Conservation (phyloP, 2,797 vertebrate species). For the Pipistrellus pygmaeus region DNA sequence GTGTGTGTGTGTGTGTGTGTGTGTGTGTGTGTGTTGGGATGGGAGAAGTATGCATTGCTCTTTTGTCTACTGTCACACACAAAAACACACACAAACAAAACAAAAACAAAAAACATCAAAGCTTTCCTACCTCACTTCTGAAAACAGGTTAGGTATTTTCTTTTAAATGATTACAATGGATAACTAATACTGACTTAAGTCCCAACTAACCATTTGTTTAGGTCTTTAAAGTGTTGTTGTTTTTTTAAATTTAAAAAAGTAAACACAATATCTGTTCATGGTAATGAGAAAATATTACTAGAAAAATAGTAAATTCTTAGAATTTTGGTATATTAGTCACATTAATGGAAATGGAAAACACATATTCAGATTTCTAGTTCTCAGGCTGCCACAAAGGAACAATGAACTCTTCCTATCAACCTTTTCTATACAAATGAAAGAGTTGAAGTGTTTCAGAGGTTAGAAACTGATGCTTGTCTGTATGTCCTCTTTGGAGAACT, state of each 20-base stretch:
- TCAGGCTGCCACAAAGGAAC: neutral
- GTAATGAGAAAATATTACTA: neutral
- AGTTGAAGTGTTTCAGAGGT: neutral
- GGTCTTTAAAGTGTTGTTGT: neutral
- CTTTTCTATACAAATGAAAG: neutral
- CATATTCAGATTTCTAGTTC: neutral
- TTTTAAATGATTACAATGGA: neutral
- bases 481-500: neutral
- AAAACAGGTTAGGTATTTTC: slow-evolving; percentile 2
- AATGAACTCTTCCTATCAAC: neutral
- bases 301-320: slow-evolving; percentile 48
- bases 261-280: neutral
- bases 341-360: neutral
- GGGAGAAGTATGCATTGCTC: too few species aligned
- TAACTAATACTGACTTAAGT: slow-evolving; percentile 12
- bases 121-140: neutral
- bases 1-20: too few species aligned
- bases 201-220: neutral
- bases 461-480: neutral
- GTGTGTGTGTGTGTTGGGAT: neutral
- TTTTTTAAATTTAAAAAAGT: neutral
- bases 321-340: neutral
- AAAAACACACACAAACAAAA: neutral
- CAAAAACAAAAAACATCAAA: neutral
- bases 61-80: neutral